A percentile compares a stretch with the other conserved stretches of the same genome.
phyloP scores from a whole-genome alignment of 2,113 vertebrate species.

The Anarrhichthys ocellatus region DNA sequence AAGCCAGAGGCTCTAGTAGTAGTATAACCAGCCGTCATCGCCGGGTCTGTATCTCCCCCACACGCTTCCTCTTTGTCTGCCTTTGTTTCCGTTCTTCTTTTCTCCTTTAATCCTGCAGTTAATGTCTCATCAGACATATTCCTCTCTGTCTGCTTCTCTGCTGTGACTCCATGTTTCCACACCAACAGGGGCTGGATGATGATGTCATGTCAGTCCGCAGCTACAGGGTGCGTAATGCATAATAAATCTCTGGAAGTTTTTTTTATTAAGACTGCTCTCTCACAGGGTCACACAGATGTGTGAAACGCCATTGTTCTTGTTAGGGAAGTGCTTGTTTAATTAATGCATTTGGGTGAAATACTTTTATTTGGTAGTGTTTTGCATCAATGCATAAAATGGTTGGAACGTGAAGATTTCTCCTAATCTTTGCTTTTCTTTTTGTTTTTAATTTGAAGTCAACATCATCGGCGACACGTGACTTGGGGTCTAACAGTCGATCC shows the following conservation, averaged over 20 bases:
- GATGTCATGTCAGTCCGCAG: slow-evolving; percentile 80
- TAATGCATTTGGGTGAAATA: background rate
- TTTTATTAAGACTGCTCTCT: slow-evolving; percentile 16
- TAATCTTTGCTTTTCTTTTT: slow-evolving; percentile 59
- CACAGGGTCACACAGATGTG: slow-evolving; percentile 30
- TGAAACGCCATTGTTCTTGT: slow-evolving; percentile 34
- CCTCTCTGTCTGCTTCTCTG: slow-evolving; percentile 53
- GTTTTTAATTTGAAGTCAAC: slow-evolving; percentile 83
- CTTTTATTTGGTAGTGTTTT: slow-evolving; percentile 4
- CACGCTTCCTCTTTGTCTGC: slow-evolving; percentile 51
- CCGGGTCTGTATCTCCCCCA: slow-evolving; percentile 89
- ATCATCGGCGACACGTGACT: slow-evolving; percentile 78
- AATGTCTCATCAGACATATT: slow-evolving; percentile 54
- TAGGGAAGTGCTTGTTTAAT: background rate
- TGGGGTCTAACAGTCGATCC: slow-evolving; percentile 82
- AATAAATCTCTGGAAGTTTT: slow-evolving; percentile 29
- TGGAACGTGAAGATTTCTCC: background rate
- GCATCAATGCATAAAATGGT: background rate
- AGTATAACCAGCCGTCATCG: slow-evolving; percentile 83
- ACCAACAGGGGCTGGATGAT: slow-evolving; percentile 82
- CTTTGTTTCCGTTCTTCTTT: slow-evolving; percentile 44
- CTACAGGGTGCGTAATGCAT: slow-evolving; percentile 85
- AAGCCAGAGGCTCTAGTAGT: slow-evolving; percentile 86
- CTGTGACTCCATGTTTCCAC: slow-evolving; percentile 70
- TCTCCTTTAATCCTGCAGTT: slow-evolving; percentile 44